phyloP scores from a whole-genome alignment of 1,140 invertebrate species.

The Aphaenogaster floridana region DNA sequence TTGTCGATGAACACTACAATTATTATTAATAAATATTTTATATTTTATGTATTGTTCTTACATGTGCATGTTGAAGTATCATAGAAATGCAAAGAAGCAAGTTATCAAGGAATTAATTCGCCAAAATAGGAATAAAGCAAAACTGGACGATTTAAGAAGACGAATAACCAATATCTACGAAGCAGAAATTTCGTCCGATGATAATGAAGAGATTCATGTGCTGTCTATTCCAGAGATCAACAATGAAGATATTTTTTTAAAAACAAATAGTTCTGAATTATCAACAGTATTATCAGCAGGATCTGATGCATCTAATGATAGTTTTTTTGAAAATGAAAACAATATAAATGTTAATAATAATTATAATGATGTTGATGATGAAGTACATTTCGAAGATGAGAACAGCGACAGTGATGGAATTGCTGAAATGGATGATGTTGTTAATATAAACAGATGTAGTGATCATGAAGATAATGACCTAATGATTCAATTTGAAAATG shows the following conservation, averaged over 20 bases:
- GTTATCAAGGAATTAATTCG: background rate
- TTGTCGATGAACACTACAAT: too few species aligned
- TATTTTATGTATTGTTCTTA: background rate
- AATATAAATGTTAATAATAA: background rate
- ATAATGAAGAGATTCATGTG: background rate
- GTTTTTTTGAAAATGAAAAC: background rate
- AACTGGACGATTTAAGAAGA: background rate
- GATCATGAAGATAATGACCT: too few species aligned
- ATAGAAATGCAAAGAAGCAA: background rate
- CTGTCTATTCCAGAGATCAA: background rate
- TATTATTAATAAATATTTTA: background rate
- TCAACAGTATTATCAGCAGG: background rate
- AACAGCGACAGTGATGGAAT: background rate
- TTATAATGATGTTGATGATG: background rate
- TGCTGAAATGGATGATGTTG: background rate
- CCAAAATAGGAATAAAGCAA: background rate
- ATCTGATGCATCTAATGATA: background rate
- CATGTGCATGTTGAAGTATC: background rate
- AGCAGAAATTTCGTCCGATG: background rate
- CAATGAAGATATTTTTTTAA: background rate
- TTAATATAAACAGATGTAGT: background rate
- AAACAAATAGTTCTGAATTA: background rate
- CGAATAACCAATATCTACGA: background rate
- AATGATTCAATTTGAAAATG: too few species aligned
- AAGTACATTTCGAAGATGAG: background rate